A percentile compares a stretch with the other conserved stretches of the same genome.
Evolutionary conservation across 2,113 vertebrate genomes (phyloP).

Genomic region (Onychostoma macrolepis): DNA sequence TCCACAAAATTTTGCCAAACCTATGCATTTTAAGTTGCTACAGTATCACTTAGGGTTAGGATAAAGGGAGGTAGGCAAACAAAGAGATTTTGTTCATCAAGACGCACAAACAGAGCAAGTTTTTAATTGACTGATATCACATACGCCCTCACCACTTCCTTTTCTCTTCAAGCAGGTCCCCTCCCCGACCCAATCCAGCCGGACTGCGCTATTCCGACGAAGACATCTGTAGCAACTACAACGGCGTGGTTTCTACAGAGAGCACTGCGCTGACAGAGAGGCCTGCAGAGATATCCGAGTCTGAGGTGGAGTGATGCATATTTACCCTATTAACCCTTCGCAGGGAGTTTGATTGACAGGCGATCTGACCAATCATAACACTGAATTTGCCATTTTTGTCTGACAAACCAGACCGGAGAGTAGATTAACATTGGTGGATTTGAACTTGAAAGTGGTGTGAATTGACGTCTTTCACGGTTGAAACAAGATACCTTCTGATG

Average conservation of each 20-base stretch:
- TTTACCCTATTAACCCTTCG: too few relatives aligned
- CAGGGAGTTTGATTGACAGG: too few relatives aligned
- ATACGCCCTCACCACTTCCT: neutral
- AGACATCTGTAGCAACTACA: constrained; percentile 93
- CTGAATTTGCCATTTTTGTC: too few relatives aligned
- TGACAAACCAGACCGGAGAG: too few relatives aligned
- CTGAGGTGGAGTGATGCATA: constrained; percentile 79
- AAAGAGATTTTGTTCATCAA: too few relatives aligned
- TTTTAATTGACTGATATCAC: neutral
- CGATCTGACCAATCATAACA: too few relatives aligned
- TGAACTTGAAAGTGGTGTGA: too few relatives aligned
- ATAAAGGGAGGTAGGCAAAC: neutral
- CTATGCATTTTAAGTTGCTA: neutral
- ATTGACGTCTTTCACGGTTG: too few relatives aligned
- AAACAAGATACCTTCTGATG: too few relatives aligned
- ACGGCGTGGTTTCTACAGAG: constrained; percentile 85
- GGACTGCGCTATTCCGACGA: constrained; percentile 95
- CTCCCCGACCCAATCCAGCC: constrained; percentile 91
- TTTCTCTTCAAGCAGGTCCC: constrained; percentile 78
- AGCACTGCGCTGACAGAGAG: constrained; percentile 86
- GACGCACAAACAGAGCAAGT: too few relatives aligned
- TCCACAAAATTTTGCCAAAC: too few relatives aligned
- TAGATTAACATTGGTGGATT: too few relatives aligned
- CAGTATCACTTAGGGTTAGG: neutral
- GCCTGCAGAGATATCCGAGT: constrained; percentile 86